Evolutionary conservation across 2,888 invertebrate species (phyloP).

Genomic region (Tenthredo amoena): DNA sequence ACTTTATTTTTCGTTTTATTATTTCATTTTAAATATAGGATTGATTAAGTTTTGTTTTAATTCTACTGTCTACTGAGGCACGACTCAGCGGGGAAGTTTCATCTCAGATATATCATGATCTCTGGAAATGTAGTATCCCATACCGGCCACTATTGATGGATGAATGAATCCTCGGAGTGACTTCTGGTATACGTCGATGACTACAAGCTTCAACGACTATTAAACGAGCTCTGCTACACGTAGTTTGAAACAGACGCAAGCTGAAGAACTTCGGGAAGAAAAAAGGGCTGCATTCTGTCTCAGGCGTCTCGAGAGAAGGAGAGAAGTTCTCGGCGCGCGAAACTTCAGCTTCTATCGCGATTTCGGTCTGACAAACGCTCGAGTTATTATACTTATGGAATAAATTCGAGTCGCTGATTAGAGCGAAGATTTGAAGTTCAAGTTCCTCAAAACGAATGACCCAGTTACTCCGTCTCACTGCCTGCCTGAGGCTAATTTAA

Average conservation of each 20-base stretch:
- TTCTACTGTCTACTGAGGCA: not conserved
- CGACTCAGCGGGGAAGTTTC: conserved; percentile 41
- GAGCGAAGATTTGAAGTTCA: no score
- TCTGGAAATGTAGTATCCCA: conserved; percentile 2
- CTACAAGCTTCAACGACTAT: conserved; percentile 22
- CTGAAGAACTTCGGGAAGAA: not conserved
- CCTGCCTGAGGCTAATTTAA: conserved; percentile 9
- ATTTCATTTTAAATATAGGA: not conserved
- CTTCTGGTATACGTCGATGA: conserved; percentile 46
- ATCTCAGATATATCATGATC: conserved; percentile 42
- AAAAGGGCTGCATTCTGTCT: not conserved
- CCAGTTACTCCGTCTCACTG: conserved; percentile 24
- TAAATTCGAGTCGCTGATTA: not conserved
- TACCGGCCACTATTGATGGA: conserved; percentile 36
- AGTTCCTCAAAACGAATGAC: not conserved
- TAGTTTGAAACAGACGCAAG: not conserved
- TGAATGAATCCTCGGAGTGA: conserved; percentile 39
- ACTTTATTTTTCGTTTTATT: not conserved
- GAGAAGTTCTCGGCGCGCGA: not conserved
- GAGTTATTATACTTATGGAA: not conserved
- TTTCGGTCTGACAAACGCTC: no score
- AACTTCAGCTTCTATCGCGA: not conserved
- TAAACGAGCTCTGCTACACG: conserved; percentile 7
- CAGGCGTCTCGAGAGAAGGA: not conserved
- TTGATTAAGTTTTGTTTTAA: conserved; percentile 4